Conservation (phyloP, 2,797 vertebrate species). For the Clarias fuscus region DNA sequence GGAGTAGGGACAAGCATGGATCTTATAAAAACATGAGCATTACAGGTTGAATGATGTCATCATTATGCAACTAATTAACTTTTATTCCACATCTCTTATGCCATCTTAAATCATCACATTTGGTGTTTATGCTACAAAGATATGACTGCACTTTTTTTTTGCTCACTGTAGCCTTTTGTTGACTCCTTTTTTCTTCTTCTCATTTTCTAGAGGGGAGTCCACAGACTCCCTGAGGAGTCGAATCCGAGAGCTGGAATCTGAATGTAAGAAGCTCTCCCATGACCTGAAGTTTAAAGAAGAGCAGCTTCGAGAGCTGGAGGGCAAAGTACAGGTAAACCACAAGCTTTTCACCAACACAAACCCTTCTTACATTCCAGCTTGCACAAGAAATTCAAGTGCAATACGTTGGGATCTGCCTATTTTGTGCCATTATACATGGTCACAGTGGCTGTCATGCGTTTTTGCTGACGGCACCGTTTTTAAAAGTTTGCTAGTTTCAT, state of each 20-base stretch:
- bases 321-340: slow-evolving; percentile 88
- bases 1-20: neutral
- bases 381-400: neutral
- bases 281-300: slow-evolving; percentile 96
- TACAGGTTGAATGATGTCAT: no score
- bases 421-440: neutral
- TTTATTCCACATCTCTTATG: neutral
- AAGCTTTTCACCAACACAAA: neutral
- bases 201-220: slow-evolving; percentile 85
- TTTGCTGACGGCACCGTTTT: neutral
- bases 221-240: slow-evolving; percentile 87
- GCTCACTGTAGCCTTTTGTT: no score
- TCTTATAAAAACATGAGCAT: neutral
- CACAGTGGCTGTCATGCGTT: neutral
- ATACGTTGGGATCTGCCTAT: neutral
- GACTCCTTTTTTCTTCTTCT: no score
- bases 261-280: slow-evolving; percentile 92
- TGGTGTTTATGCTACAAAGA: neutral
- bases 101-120: neutral
- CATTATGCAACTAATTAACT: neutral
- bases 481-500: neutral
- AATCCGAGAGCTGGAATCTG: slow-evolving; percentile 92
- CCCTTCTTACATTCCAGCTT: neutral
- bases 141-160: no score
- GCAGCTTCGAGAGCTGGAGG: slow-evolving; percentile 91